These are phyloP conservation scores for Nomada ruficornis DNA, from an alignment of 2,888 invertebrate species.

Conservation along the genomic window DNA sequence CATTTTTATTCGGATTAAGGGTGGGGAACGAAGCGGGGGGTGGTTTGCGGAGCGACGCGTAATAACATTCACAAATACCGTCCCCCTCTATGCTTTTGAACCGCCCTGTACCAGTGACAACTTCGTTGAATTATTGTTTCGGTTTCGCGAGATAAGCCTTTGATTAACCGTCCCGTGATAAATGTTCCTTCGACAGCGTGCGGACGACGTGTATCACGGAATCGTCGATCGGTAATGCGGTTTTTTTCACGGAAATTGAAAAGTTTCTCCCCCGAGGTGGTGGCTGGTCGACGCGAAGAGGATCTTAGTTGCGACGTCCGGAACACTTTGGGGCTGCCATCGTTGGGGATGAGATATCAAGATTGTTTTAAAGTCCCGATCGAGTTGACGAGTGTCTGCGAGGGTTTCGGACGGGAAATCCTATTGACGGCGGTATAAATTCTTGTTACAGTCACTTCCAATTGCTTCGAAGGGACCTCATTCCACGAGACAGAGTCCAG, in stretches of 20 bases:
- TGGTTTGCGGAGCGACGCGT: slow-evolving; percentile 42
- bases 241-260: slow-evolving; percentile 67
- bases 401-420: slow-evolving; percentile 51
- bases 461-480: slow-evolving; percentile 33
- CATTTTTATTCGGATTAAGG: slow-evolving; percentile 56
- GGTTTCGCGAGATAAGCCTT: slow-evolving; percentile 45
- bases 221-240: slow-evolving; percentile 58
- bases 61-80: slow-evolving; percentile 49
- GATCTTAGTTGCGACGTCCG: slow-evolving; percentile 16
- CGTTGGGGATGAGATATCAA: slow-evolving; percentile 73
- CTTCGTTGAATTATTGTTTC: slow-evolving; percentile 36
- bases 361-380: slow-evolving; percentile 76
- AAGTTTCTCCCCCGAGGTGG: slow-evolving; percentile 59
- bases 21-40: neutral
- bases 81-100: slow-evolving; percentile 18
- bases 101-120: slow-evolving; percentile 15
- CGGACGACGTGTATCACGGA: slow-evolving; percentile 16
- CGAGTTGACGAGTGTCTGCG: slow-evolving; percentile 71
- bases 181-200: slow-evolving; percentile 14
- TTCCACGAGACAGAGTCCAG: too few species aligned
- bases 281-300: neutral
- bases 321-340: slow-evolving; percentile 29
- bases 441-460: slow-evolving; percentile 31
- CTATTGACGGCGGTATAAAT: slow-evolving; percentile 54
- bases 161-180: slow-evolving; percentile 39